Conservation (phyloP, 2,113 vertebrate genomes). For the Ailurus styani region DNA sequence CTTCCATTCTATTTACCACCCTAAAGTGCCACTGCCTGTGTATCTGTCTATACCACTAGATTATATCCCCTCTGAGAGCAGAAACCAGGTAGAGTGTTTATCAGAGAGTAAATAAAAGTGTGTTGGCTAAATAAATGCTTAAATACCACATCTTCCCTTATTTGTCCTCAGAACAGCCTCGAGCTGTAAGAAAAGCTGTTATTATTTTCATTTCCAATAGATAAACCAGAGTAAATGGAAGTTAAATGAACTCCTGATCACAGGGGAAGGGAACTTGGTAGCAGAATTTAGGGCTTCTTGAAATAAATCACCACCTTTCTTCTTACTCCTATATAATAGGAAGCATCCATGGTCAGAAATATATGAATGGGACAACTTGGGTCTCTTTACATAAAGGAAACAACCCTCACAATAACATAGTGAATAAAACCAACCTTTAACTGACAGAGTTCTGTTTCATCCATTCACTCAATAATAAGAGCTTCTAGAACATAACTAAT, state of each 20-base stretch:
- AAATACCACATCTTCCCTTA: background rate
- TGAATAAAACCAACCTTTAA: slow-evolving; percentile 7
- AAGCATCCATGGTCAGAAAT: background rate
- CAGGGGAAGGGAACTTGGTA: background rate
- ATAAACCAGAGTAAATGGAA: slow-evolving; percentile 9
- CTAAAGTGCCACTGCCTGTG: background rate
- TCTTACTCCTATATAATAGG: background rate
- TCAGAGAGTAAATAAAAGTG: background rate
- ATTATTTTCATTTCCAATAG: slow-evolving; percentile 25
- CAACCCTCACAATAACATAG: background rate
- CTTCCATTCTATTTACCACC: background rate
- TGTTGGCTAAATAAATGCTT: slow-evolving; percentile 29
- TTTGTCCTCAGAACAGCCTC: slow-evolving; percentile 4
- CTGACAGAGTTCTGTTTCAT: background rate
- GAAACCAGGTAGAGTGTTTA: background rate
- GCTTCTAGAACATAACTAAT: background rate
- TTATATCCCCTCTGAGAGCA: background rate
- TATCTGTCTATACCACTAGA: background rate
- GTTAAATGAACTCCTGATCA: background rate
- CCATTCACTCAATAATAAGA: background rate
- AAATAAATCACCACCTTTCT: background rate
- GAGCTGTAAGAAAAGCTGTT: background rate
- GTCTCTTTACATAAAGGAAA: background rate
- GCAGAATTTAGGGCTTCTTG: slow-evolving; percentile 1
- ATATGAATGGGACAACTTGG: background rate